These are phyloP conservation scores for Equus przewalskii DNA, from an alignment of 2,113 vertebrate genomes.

Conservation along the genomic window DNA sequence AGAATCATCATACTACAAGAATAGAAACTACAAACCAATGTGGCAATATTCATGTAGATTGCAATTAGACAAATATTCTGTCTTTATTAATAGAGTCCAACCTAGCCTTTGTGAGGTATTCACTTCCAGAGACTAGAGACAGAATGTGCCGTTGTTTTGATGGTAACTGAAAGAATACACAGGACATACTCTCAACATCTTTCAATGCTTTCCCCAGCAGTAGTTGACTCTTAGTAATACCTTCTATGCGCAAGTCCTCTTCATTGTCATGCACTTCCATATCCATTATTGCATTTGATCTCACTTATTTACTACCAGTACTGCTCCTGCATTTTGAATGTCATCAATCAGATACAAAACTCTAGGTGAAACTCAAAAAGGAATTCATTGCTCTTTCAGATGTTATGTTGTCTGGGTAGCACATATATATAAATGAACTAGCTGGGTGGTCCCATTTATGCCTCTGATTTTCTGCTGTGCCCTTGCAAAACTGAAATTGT, in stretches of 20 bases:
- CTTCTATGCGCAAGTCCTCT: neutral
- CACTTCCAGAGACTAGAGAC: neutral
- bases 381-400: slow-evolving; percentile 6
- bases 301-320: neutral
- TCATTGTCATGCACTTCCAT: slow-evolving; percentile 3
- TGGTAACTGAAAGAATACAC: neutral
- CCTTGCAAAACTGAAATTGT: slow-evolving; percentile 62
- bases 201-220: neutral
- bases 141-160: neutral
- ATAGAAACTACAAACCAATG: neutral
- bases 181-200: neutral
- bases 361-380: slow-evolving; percentile 8
- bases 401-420: neutral
- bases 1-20: no score
- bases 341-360: slow-evolving; percentile 54
- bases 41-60: neutral
- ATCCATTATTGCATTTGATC: slow-evolving; percentile 35
- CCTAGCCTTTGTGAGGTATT: neutral
- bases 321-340: neutral
- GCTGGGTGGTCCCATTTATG: slow-evolving; percentile 51
- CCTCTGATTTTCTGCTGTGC: slow-evolving; percentile 36
- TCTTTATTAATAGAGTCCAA: neutral
- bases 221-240: neutral
- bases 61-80: neutral
- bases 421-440: neutral